Evolutionary conservation across 2,797 vertebrate genomes (phyloP).

Genomic region (Acrossocheilus wenchowensis): DNA sequence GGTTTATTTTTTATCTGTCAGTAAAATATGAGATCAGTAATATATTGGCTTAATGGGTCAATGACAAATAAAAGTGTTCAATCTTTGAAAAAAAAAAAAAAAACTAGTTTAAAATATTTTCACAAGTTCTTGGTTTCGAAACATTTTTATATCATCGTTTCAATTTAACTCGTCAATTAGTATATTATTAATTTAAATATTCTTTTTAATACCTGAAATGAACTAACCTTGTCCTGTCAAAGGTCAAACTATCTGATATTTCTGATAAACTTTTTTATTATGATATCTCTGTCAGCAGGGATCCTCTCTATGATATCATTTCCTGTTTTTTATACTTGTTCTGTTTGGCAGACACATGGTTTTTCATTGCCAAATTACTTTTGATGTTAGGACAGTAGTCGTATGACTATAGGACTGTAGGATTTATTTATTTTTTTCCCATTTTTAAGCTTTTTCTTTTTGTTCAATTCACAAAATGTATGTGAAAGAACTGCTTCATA

Average conservation of each 20-base stretch:
- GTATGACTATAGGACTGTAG: too few species aligned
- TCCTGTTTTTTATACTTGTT: not conserved
- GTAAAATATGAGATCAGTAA: not conserved
- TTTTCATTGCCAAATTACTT: not conserved
- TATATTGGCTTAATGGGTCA: not conserved
- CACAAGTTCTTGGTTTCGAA: not conserved
- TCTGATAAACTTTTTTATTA: too few species aligned
- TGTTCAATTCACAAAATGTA: not conserved
- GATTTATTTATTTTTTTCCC: not conserved
- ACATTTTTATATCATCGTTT: not conserved
- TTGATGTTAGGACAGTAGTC: too few species aligned
- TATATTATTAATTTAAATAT: not conserved
- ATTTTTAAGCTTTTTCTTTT: too few species aligned
- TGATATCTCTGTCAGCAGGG: not conserved
- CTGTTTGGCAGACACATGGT: not conserved
- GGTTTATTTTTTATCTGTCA: not conserved
- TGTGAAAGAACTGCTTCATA: too few species aligned
- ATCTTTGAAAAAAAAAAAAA: not conserved
- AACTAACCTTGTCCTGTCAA: not conserved
- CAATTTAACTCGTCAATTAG: not conserved
- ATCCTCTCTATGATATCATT: not conserved
- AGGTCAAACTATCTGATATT: not conserved
- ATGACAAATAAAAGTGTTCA: not conserved
- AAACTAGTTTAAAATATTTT: not conserved
- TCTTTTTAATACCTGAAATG: not conserved